Percentiles rank a stretch among this genome's conserved stretches.
Evolutionary conservation across 2,113 vertebrate genomes (phyloP).

Genomic region (Corynorhinus townsendii): DNA sequence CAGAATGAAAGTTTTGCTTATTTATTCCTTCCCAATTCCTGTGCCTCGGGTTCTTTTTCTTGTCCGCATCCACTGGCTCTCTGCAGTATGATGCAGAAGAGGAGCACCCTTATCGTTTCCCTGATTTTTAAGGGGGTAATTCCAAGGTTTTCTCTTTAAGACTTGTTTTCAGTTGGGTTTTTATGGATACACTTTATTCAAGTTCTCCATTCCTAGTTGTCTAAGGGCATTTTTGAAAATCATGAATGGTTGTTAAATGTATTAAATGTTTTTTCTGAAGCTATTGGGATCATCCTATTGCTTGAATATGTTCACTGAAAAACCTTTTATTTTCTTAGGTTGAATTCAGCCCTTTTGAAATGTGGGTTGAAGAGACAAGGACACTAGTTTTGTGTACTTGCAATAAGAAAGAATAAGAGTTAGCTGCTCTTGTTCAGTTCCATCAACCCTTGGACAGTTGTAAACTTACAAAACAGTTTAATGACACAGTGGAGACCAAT

Average conservation of each 20-base stretch:
- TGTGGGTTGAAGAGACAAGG: not conserved
- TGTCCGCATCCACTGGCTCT: not conserved
- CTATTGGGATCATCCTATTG: not conserved
- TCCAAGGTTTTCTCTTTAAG: not conserved
- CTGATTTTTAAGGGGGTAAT: not conserved
- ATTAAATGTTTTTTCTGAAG: conserved; percentile 18
- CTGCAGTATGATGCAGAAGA: not conserved
- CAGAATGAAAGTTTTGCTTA: not conserved
- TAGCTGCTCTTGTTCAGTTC: not conserved
- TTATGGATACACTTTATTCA: not conserved
- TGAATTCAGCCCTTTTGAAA: not conserved
- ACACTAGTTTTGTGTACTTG: not conserved
- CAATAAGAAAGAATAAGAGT: not conserved
- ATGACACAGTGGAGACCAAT: not conserved
- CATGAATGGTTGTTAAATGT: not conserved
- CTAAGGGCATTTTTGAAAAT: not conserved
- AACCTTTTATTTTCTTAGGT: not conserved
- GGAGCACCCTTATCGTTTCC: not conserved
- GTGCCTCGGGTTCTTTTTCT: not conserved
- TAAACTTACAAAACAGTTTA: not conserved
- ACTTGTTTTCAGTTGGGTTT: not conserved
- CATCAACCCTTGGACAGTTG: not conserved
- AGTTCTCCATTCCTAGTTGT: not conserved
- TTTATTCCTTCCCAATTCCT: not conserved
- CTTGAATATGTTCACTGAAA: not conserved